Evolutionary conservation across 2,888 invertebrate species (phyloP), one percentile per base, ranked within the genome.

Genomic region (Halictus quadricinctus): DNA sequence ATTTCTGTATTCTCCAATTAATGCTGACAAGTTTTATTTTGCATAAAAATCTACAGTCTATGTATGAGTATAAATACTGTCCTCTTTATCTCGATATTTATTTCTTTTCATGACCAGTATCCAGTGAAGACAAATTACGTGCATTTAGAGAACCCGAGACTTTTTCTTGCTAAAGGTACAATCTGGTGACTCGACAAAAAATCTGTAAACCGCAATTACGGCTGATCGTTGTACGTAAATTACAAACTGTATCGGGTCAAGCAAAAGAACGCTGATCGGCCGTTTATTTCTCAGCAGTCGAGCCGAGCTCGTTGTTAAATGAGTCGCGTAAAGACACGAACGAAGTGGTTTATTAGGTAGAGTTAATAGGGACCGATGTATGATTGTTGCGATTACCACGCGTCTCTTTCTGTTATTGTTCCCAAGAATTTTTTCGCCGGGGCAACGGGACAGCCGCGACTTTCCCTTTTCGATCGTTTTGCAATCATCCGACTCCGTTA

Each of bases 401-500:
- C 12, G 69, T 69, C 41, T 69, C 41, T 69, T 69, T 69, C 69
- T 41, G 69, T 41, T 69, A 41, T 69, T 69, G 69, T 69, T 69
- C 69, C 21, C 69, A 12, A 7, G 69, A 41, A 18, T 64, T 18
- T 36, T 69, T 41, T 4, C 18, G 21, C 21, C 5, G 6, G 25
- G 69, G 10, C 29, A 29, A 15, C 29, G 69, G 21, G 41, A 69
- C 41, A 21, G 41, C 21, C 41, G 36, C 8, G 15, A 36, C 69
- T 69, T 69, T 69, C 69, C 21, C 69, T 41, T 36, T 21, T 66
- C 58, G 75, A 60, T 50, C 18, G 46, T 80, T 85, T 85, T 15
- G 76, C 77, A 86, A 86, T 66, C 69, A 43, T 54, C 60, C 36
- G 41, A 25, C 69, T 80, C 81, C 72, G 76, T 87, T 86, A 84